phyloP scores from a whole-genome alignment of 2,797 vertebrate species.

The Cryptoprocta ferox region DNA sequence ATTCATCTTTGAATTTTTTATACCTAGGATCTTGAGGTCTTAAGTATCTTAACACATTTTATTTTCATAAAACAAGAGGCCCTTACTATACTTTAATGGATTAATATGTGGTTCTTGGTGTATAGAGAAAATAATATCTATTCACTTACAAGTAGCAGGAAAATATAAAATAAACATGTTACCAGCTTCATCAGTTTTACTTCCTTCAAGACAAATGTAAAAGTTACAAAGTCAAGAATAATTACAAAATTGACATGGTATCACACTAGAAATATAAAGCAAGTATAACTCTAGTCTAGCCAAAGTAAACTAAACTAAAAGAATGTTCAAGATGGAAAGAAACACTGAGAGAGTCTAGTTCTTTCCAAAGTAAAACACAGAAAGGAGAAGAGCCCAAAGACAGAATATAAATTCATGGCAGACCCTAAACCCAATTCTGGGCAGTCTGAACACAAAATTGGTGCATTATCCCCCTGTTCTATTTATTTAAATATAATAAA shows the following conservation, averaged over 20 bases:
- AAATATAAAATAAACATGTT: slow-evolving; percentile 7
- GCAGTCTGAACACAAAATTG: not conserved
- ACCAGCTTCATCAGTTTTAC: not conserved
- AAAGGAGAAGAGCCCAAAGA: not conserved
- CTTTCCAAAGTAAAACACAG: slow-evolving; percentile 2
- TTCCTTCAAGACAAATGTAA: not conserved
- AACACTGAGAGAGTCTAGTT: not conserved
- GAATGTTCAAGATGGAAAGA: not conserved
- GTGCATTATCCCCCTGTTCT: not conserved
- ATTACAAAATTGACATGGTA: not conserved
- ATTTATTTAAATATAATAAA: slow-evolving; percentile 56
- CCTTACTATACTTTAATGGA: not conserved
- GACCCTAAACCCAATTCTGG: not conserved
- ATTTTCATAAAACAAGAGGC: not conserved
- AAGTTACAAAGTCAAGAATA: not conserved
- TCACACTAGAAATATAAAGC: not conserved
- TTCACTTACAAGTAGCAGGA: not conserved
- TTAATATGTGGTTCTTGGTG: not conserved
- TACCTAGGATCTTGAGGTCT: not conserved
- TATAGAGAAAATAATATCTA: not conserved
- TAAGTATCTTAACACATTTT: not conserved
- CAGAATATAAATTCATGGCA: not conserved
- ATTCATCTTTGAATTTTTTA: not conserved
- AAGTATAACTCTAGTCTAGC: not conserved
- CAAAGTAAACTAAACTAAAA: not conserved